Evolutionary conservation across 2,797 vertebrate species (phyloP).

Genomic region (Atherinosoma microstoma): DNA sequence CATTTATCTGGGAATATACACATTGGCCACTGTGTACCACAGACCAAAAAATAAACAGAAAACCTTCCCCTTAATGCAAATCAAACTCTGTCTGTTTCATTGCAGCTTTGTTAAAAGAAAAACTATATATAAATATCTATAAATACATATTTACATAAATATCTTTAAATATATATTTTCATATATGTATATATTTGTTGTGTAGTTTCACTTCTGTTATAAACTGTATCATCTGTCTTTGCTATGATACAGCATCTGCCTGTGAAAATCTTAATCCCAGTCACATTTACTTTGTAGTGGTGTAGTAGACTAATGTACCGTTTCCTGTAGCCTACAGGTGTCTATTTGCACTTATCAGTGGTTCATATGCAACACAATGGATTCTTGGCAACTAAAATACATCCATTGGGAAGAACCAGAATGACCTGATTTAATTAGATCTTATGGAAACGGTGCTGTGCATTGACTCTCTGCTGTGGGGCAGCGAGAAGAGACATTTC

Average conservation of each 20-base stretch:
- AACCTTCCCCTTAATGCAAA: background rate
- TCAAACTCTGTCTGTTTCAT: background rate
- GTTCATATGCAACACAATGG: slow-evolving; percentile 8
- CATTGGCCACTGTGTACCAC: too few relatives aligned
- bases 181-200: too few relatives aligned
- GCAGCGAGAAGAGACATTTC: slow-evolving; percentile 18
- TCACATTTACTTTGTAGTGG: background rate
- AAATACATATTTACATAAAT: too few relatives aligned
- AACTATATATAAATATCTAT: too few relatives aligned
- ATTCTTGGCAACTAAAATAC: slow-evolving; percentile 34
- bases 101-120: background rate
- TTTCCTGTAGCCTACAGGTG: slow-evolving; percentile 1
- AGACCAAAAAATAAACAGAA: too few relatives aligned
- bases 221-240: background rate
- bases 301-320: slow-evolving; percentile 8
- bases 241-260: background rate
- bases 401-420: slow-evolving; percentile 34
- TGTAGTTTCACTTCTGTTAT: background rate
- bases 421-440: slow-evolving; percentile 53
- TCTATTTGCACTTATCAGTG: slow-evolving; percentile 15
- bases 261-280: slow-evolving; percentile 9
- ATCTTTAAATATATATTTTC: too few relatives aligned
- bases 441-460: slow-evolving; percentile 33
- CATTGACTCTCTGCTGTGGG: slow-evolving; percentile 22
- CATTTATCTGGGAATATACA: too few relatives aligned